Evolutionary conservation across 2,888 invertebrate genomes (phyloP).

Genomic region (Tenthredo scrophulariae): DNA sequence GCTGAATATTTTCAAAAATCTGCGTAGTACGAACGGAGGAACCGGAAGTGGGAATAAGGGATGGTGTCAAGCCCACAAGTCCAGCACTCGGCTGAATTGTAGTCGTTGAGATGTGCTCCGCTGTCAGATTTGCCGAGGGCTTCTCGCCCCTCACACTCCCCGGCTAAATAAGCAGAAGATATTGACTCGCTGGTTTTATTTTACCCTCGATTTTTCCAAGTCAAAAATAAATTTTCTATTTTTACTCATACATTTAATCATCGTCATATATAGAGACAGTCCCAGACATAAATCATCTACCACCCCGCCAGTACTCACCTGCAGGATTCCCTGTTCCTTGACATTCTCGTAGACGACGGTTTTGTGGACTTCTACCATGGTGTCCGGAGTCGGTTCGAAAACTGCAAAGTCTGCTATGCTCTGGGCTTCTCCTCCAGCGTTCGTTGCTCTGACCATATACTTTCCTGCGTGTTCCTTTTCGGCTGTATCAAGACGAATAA

Average conservation of each 20-base stretch:
- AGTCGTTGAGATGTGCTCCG: constrained; percentile 71
- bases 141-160: constrained; percentile 71
- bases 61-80: constrained; percentile 65
- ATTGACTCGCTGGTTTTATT: constrained; percentile 19
- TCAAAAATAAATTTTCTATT: neutral
- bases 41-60: constrained; percentile 68
- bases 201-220: neutral
- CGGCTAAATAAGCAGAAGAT: constrained; percentile 63
- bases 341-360: constrained; percentile 83
- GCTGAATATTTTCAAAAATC: constrained; percentile 58
- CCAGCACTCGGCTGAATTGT: constrained; percentile 72
- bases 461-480: constrained; percentile 86
- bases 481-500: constrained; percentile 77
- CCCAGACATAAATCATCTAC: neutral
- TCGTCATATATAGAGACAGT: neutral
- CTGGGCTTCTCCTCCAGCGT: constrained; percentile 90
- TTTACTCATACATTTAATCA: neutral
- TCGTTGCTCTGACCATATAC: constrained; percentile 87
- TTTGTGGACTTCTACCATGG: constrained; percentile 85
- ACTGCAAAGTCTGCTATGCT: constrained; percentile 90
- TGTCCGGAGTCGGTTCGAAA: constrained; percentile 85
- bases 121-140: constrained; percentile 71
- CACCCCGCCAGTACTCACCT: constrained; percentile 65
- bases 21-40: constrained; percentile 42
- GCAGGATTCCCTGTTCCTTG: constrained; percentile 72